These are phyloP conservation scores for Psittacus erithacus DNA, from an alignment of 2,113 vertebrate genomes.

Conservation along the genomic window DNA sequence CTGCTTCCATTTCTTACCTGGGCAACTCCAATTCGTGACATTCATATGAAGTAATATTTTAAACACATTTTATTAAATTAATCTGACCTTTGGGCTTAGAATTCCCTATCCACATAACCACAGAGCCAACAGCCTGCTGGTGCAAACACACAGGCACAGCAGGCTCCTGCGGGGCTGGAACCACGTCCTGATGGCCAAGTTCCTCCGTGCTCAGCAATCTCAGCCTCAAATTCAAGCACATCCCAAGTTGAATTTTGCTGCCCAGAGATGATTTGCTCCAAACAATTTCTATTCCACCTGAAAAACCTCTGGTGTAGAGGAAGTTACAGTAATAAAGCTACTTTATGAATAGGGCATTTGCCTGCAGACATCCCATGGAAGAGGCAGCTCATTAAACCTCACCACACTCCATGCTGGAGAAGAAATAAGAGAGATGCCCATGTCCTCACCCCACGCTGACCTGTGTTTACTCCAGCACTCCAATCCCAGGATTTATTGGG, in stretches of 20 bases:
- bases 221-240: fast-evolving
- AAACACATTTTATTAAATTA: not conserved
- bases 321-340: not conserved
- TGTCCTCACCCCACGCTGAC: not conserved
- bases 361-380: fast-evolving
- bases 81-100: not conserved
- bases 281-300: not conserved
- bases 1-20: not conserved
- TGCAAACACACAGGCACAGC: not conserved
- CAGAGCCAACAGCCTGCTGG: not conserved
- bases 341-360: not conserved
- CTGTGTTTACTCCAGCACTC: not conserved
- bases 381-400: not conserved
- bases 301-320: not conserved
- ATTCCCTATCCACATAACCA: not conserved
- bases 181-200: fast-evolving
- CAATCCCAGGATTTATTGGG: not conserved
- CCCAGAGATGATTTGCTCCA: not conserved
- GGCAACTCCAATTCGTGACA: not conserved
- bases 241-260: not conserved
- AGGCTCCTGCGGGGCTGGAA: not conserved
- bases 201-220: not conserved
- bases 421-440: not conserved
- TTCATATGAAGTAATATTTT: not conserved
- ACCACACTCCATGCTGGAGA: fast-evolving